Base-by-base conservation (phyloP, 2,888 invertebrate species). In the Acanthosepion lycidas region DNA sequence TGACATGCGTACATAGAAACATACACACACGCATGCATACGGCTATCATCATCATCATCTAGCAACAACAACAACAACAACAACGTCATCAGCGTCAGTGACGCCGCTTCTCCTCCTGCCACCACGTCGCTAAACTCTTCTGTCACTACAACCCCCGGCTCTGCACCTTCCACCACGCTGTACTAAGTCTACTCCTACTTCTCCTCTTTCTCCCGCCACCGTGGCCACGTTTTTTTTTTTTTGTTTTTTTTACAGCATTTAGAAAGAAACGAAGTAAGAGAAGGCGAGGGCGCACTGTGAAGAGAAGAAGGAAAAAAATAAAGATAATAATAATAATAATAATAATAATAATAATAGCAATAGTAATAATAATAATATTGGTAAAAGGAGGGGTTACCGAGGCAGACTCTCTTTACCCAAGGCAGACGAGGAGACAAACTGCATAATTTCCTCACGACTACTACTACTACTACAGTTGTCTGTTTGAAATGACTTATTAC, bases 101-200 rank as follows among this genome's bases (percentile, higher is more conserved):
- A 78, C 78, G 78, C 78, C 78, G 33, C 78, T 78, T 78, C 78
- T 78, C n/a, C n/a, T 78, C n/a, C n/a, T 78, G 78, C 78, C n/a
- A n/a, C 78, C n/a, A 78, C 78, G 15, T 78, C 78, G 33, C 33
- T 78, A n/a, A 33, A 33, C 78, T 33, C 78, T 78, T 12, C 78
- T 78, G 78, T 78, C n/a, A 78, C 78, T n/a, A n/a, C 78, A 9
- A 78, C 78, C 18, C n/a, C 78, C 15, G n/a, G n/a, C 15, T 78
- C n/a, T 78, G 78, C 78, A 78, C 78, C 78, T 78, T 78, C 78
- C n/a, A n/a, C 59, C 59, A 59, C 59, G 59, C 59, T 59, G 20
- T 59, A 26, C n/a, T 33, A n/a, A 78, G 15, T 78, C 78, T 78
- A n/a, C 78, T 78, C n/a, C 78, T 78, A 12, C 78, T n/a, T 78